Percentiles rank a stretch among this genome's conserved stretches.
Conservation (phyloP, 2,888 invertebrate genomes). For the Onthophagus sagittarius region DNA sequence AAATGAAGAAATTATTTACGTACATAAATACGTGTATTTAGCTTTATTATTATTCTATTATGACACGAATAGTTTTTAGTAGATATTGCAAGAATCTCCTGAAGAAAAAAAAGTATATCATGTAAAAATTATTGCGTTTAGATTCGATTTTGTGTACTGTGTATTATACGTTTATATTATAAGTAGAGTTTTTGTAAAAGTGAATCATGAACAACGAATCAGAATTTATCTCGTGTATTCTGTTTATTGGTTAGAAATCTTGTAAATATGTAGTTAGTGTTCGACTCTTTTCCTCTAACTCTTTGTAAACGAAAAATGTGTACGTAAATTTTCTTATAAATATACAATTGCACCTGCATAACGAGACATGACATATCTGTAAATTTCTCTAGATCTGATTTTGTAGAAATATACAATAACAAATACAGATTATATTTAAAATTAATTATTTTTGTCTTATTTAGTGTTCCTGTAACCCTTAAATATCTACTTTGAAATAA, state of each 20-base stretch:
- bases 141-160: too few species aligned
- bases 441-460: conserved; percentile 14
- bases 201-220: conserved; percentile 21
- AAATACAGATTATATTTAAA: conserved; percentile 22
- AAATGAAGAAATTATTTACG: not conserved
- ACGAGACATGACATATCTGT: conserved; percentile 28
- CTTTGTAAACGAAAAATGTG: conserved; percentile 20
- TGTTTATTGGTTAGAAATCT: conserved; percentile 13
- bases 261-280: conserved; percentile 28
- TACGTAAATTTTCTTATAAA: conserved; percentile 25
- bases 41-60: not conserved
- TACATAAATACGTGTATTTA: not conserved
- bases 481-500: not conserved
- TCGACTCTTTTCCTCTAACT: conserved; percentile 16
- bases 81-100: not conserved
- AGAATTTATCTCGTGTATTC: conserved; percentile 12
- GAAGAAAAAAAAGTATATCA: not conserved
- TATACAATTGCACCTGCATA: conserved; percentile 24
- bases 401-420: conserved; percentile 31
- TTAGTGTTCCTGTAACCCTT: not conserved
- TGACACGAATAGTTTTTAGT: not conserved
- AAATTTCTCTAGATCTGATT: conserved; percentile 29
- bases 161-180: too few species aligned
- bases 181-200: not conserved
- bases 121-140: too few species aligned